Evolutionary conservation across 2,113 vertebrate genomes (phyloP).

Genomic region (Mesoclemmys tuberculata): DNA sequence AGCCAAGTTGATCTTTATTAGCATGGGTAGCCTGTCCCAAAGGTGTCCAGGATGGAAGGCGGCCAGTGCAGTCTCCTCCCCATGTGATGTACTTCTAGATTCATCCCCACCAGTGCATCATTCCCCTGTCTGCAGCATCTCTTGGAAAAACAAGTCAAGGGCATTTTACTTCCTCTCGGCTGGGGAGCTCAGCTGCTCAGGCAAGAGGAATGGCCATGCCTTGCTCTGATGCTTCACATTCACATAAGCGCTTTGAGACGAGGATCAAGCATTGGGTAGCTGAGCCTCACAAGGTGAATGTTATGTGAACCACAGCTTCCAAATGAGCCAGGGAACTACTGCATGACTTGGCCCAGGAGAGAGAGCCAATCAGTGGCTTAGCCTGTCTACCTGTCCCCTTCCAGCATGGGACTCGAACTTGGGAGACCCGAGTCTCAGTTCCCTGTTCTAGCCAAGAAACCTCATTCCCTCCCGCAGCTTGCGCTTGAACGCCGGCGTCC

Average conservation of each 20-base stretch:
- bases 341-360: accelerated
- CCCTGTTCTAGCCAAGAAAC: neutral
- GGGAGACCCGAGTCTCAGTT: neutral
- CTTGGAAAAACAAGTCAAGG: conserved; percentile 59
- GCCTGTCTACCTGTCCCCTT: neutral
- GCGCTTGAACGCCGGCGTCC: neutral
- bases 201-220: too few species aligned
- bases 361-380: accelerated
- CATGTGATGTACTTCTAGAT: neutral
- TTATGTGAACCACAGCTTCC: neutral
- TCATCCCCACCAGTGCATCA: conserved; percentile 46
- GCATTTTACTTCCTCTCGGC: conserved; percentile 44
- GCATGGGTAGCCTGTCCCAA: conserved; percentile 47
- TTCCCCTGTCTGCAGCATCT: conserved; percentile 37
- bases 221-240: neutral
- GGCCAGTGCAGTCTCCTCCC: neutral
- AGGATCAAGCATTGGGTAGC: neutral
- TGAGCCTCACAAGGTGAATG: neutral
- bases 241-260: neutral
- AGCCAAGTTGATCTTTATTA: conserved; percentile 1
- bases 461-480: neutral
- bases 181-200: conserved; percentile 24
- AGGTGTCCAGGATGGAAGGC: conserved; percentile 44
- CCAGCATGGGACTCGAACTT: neutral
- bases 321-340: accelerated